These are phyloP conservation scores for Protosalanx chinensis DNA, from an alignment of 2,797 vertebrate species.

Conservation along the genomic window DNA sequence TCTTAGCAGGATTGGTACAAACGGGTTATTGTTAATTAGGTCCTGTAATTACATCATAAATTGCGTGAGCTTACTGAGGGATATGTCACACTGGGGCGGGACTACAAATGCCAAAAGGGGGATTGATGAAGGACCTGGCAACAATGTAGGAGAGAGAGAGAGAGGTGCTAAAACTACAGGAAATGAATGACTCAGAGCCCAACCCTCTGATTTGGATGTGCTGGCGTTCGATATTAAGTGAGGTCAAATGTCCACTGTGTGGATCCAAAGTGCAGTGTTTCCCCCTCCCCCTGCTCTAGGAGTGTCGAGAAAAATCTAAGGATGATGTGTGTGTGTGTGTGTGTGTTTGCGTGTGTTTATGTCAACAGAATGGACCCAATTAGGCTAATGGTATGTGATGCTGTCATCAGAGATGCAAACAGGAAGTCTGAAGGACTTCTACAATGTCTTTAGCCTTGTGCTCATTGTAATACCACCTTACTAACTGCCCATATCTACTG, in stretches of 20 bases:
- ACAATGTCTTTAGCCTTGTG: too few relatives aligned
- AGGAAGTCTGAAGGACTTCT: too few relatives aligned
- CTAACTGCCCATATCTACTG: neutral
- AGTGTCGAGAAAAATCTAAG: too few relatives aligned
- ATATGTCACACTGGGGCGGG: conserved; percentile 55
- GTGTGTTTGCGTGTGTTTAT: conserved; percentile 4
- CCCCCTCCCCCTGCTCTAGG: too few relatives aligned
- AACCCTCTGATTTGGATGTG: too few relatives aligned
- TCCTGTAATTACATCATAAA: conserved; percentile 71
- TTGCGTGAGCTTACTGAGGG: conserved; percentile 63
- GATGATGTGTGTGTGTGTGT: neutral
- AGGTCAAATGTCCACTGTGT: too few relatives aligned
- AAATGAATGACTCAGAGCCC: neutral
- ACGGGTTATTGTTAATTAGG: conserved; percentile 72
- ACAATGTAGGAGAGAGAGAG: conserved; percentile 24
- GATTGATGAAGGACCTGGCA: conserved; percentile 41
- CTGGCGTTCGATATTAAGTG: too few relatives aligned
- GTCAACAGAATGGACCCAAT: conserved; percentile 15
- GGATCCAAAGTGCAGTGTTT: too few relatives aligned
- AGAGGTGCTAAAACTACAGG: neutral
- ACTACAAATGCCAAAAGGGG: conserved; percentile 44
- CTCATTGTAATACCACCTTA: neutral
- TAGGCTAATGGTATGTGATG: conserved; percentile 38
- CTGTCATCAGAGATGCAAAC: neutral
- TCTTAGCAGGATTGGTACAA: conserved; percentile 69